Percentiles rank a stretch among this genome's conserved stretches.
Evolutionary conservation across 2,888 invertebrate species (phyloP).

Genomic region (Aspidapion aeneum): DNA sequence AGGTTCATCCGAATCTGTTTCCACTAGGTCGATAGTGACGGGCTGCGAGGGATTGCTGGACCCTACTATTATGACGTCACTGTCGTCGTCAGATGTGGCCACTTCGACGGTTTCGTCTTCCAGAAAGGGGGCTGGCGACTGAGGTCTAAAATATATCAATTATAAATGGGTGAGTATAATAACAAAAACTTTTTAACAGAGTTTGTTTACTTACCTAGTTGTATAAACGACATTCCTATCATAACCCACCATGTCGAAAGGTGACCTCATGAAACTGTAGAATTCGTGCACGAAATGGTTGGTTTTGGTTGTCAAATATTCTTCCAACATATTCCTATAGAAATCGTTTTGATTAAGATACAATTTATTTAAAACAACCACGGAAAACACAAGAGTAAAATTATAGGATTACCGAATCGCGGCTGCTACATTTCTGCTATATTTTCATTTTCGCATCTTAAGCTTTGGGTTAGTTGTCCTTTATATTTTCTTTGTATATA

Average conservation of each 20-base stretch:
- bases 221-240: constrained; percentile 69
- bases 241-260: constrained; percentile 82
- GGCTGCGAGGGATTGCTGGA: constrained; percentile 32
- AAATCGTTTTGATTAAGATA: too few species aligned
- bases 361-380: too few species aligned
- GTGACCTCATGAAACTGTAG: constrained; percentile 80
- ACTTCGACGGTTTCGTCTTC: constrained; percentile 31
- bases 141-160: constrained; percentile 7
- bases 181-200: background rate
- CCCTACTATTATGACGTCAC: constrained; percentile 43
- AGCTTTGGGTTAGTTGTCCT: too few species aligned
- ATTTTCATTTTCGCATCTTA: too few species aligned
- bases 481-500: too few species aligned
- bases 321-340: constrained; percentile 57
- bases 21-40: constrained; percentile 36
- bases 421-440: too few species aligned
- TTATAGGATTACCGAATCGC: too few species aligned
- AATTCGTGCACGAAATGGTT: constrained; percentile 90
- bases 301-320: constrained; percentile 68
- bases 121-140: constrained; percentile 25
- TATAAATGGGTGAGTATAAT: background rate
- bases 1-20: constrained; percentile 40
- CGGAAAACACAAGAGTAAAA: too few species aligned
- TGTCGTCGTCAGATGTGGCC: constrained; percentile 41
- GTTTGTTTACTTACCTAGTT: constrained; percentile 30